Percentiles rank a stretch among this genome's conserved stretches.
phyloP scores from a whole-genome alignment of 2,113 vertebrate species.

The Stegostoma tigrinum region DNA sequence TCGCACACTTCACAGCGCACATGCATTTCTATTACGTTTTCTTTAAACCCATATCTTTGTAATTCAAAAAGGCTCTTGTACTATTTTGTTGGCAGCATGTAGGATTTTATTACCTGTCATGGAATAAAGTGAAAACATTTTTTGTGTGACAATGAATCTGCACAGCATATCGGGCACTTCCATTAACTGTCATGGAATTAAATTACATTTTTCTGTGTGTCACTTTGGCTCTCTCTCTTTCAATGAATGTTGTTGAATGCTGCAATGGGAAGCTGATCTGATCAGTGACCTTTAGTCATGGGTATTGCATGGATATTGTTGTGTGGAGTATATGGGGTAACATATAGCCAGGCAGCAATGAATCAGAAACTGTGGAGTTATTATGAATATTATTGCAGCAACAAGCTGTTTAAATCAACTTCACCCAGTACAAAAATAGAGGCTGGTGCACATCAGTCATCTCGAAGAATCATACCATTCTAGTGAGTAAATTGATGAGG shows the following conservation, averaged over 20 bases:
- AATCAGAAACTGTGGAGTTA: background rate
- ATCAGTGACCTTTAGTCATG: background rate
- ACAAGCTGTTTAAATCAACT: background rate
- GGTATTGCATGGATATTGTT: background rate
- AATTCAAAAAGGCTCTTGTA: conserved; percentile 7
- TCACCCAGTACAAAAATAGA: background rate
- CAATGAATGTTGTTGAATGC: background rate
- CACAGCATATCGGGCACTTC: background rate
- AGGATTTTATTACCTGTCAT: conserved; percentile 29
- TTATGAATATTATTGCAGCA: background rate
- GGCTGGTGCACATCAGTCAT: background rate
- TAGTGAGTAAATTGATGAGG: background rate
- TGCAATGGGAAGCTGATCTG: conserved; percentile 3
- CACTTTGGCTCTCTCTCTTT: background rate
- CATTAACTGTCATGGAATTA: conserved; percentile 32
- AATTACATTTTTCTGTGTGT: conserved; percentile 25
- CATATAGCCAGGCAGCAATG: background rate
- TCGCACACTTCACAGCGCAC: background rate
- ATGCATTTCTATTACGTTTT: conserved; percentile 13
- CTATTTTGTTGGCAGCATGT: conserved; percentile 6
- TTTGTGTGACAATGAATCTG: conserved; percentile 31
- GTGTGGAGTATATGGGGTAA: background rate
- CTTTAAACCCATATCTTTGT: background rate
- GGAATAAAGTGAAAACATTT: conserved; percentile 22
- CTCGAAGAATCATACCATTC: background rate